Percentiles rank a stretch among this genome's conserved stretches.
Conservation (phyloP, 2,113 vertebrate genomes). For the Myotis yumanensis region DNA sequence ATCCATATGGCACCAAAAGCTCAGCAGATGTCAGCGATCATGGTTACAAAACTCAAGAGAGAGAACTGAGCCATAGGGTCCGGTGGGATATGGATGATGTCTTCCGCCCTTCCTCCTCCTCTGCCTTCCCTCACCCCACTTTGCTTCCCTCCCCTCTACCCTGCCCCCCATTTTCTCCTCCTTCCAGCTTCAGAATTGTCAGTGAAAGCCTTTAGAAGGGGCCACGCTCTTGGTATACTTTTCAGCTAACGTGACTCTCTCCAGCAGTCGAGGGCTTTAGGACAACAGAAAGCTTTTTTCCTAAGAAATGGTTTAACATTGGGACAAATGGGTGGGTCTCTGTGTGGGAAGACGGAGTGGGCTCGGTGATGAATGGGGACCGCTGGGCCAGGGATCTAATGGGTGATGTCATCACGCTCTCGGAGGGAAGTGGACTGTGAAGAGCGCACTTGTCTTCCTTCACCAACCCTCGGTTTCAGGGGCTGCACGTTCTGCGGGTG, state of each 20-base stretch:
- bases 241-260: not conserved
- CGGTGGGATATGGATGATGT: not conserved
- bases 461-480: not conserved
- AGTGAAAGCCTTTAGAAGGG: not conserved
- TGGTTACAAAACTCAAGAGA: not conserved
- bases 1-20: not conserved
- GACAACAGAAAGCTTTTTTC: not conserved
- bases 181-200: not conserved
- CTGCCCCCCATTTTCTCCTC: not conserved
- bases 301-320: slow-evolving; percentile 8
- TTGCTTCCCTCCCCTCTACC: not conserved
- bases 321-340: not conserved
- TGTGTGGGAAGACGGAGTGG: not conserved
- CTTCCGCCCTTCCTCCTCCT: not conserved
- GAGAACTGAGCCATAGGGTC: not conserved
- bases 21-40: not conserved
- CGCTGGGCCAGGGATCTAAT: not conserved
- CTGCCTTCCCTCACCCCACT: not conserved
- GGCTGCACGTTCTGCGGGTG: not conserved
- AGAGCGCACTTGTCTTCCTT: not conserved
- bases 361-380: not conserved
- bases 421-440: not conserved
- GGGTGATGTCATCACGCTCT: not conserved
- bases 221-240: not conserved
- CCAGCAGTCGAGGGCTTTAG: not conserved